A percentile compares a stretch with the other conserved stretches of the same genome.
Conservation (phyloP, 2,888 invertebrate genomes). For the Diplazon laetatorius region DNA sequence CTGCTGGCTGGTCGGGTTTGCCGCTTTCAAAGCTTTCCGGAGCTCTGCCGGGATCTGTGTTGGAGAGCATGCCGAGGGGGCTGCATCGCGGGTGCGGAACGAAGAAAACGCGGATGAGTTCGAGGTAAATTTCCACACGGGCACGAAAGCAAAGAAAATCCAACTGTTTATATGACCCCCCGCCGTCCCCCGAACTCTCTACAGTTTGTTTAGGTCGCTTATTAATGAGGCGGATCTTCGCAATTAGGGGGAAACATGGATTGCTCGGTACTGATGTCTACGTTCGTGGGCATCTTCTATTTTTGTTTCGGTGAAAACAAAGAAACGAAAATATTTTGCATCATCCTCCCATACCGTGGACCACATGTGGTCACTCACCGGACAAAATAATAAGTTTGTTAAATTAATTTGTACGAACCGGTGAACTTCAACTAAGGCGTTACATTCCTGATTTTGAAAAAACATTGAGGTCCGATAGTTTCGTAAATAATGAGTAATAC, state of each 20-base stretch:
- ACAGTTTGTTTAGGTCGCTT: constrained; percentile 80
- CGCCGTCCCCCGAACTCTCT: no score
- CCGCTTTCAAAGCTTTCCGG: constrained; percentile 48
- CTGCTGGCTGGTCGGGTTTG: constrained; percentile 27
- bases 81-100: constrained; percentile 25
- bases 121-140: constrained; percentile 6
- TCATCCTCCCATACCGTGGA: no score
- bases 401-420: no score
- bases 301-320: no score
- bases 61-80: constrained; percentile 38
- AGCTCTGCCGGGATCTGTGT: constrained; percentile 37
- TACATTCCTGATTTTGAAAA: no score
- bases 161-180: constrained; percentile 79
- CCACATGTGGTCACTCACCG: no score
- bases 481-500: no score
- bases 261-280: constrained; percentile 56
- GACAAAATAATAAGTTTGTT: no score
- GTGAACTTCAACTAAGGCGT: no score
- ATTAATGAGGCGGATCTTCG: constrained; percentile 79
- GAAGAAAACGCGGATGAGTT: constrained; percentile 24
- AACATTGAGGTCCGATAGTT: no score
- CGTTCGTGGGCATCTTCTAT: no score
- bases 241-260: constrained; percentile 77
- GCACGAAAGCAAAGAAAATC: constrained; percentile 70
- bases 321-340: no score